These are phyloP conservation scores for Parthenolecanium corni DNA, from an alignment of 2,888 invertebrate genomes.

Conservation along the genomic window DNA sequence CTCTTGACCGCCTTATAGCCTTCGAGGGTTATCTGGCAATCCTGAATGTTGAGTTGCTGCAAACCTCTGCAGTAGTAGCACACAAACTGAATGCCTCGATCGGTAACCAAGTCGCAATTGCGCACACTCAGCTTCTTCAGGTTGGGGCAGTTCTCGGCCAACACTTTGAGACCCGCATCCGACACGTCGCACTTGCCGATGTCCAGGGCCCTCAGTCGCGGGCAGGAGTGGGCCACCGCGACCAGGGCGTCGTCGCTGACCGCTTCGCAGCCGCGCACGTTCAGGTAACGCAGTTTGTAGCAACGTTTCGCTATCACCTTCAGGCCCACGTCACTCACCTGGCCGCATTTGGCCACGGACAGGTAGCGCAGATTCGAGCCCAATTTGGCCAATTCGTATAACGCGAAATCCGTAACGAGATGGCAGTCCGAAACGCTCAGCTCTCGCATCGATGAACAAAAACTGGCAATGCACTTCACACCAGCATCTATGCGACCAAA, in stretches of 20 bases:
- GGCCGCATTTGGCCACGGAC: constrained; percentile 87
- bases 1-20: constrained; percentile 85
- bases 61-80: constrained; percentile 82
- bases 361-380: constrained; percentile 82
- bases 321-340: constrained; percentile 80
- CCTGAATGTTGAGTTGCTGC: constrained; percentile 85
- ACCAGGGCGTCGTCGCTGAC: constrained; percentile 87
- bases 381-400: constrained; percentile 75
- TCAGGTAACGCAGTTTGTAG: constrained; percentile 76
- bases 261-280: constrained; percentile 84
- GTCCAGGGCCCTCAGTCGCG: constrained; percentile 72
- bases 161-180: constrained; percentile 71
- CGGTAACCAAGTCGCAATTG: constrained; percentile 83
- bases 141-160: constrained; percentile 82
- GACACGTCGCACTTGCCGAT: constrained; percentile 89
- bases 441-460: constrained; percentile 71
- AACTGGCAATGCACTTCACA: constrained; percentile 80
- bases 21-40: constrained; percentile 77
- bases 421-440: constrained; percentile 82
- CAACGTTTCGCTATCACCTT: constrained; percentile 77
- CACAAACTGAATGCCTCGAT: constrained; percentile 73
- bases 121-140: constrained; percentile 78
- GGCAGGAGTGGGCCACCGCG: constrained; percentile 72
- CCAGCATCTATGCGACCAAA: constrained; percentile 59
- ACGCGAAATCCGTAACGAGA: constrained; percentile 78